Evolutionary conservation across 1,140 invertebrate species (phyloP).

Genomic region (Drosophila neocordata): DNA sequence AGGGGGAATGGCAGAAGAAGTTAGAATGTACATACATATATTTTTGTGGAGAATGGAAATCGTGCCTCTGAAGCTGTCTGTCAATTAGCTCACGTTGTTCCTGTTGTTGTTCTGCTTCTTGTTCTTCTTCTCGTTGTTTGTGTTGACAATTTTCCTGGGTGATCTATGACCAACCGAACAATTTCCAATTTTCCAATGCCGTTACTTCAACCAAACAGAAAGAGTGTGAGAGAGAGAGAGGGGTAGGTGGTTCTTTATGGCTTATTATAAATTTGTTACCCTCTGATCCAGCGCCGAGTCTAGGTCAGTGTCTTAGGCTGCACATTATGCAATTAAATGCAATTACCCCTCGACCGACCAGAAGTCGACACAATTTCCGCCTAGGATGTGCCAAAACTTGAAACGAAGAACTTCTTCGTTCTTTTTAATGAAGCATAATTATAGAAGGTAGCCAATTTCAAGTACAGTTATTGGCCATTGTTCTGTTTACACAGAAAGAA

Average conservation of each 20-base stretch:
- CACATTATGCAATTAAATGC: constrained; percentile 70
- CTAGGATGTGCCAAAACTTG: constrained; percentile 64
- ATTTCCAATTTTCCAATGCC: constrained; percentile 66
- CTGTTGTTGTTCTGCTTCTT: constrained; percentile 47
- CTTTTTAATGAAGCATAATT: constrained; percentile 78
- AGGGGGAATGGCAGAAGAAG: too few relatives aligned
- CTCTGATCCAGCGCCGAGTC: constrained; percentile 40
- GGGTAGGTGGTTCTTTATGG: not conserved
- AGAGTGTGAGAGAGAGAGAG: not conserved
- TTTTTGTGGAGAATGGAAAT: constrained; percentile 44
- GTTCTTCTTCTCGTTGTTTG: constrained; percentile 27
- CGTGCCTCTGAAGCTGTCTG: constrained; percentile 65
- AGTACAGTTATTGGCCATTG: constrained; percentile 77
- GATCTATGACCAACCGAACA: constrained; percentile 37
- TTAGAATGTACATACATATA: too few relatives aligned
- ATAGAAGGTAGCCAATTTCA: constrained; percentile 37
- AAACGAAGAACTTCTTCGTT: constrained; percentile 31
- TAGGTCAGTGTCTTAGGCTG: constrained; percentile 78
- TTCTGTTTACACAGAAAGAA: constrained; percentile 35
- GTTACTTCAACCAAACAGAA: constrained; percentile 36
- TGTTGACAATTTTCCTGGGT: constrained; percentile 23
- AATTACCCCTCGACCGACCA: constrained; percentile 55
- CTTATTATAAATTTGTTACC: constrained; percentile 64
- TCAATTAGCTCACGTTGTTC: constrained; percentile 73
- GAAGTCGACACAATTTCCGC: constrained; percentile 68